phyloP scores from a whole-genome alignment of 2,888 invertebrate species.

The Gymnoscelis rufifasciata region DNA sequence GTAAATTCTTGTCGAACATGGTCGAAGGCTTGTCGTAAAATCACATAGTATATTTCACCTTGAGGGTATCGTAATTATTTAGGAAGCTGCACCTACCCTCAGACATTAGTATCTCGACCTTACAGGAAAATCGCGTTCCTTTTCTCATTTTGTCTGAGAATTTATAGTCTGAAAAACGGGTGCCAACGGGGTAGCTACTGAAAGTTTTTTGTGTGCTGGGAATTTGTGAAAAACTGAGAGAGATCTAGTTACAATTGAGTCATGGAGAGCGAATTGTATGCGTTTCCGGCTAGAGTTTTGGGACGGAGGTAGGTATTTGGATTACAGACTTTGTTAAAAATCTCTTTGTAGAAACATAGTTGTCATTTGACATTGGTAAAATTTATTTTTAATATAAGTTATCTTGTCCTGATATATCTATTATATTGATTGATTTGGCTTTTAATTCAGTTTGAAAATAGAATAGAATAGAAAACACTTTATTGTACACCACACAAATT shows the following conservation, averaged over 20 bases:
- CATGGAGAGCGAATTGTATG: no score
- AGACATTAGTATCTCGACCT: conserved; percentile 38
- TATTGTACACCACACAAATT: no score
- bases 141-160: conserved; percentile 16
- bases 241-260: no score
- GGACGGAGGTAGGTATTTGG: neutral
- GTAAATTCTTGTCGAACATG: conserved; percentile 19
- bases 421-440: no score
- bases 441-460: no score
- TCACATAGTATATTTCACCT: conserved; percentile 37
- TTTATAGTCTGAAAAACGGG: conserved; percentile 5
- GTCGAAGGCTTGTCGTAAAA: conserved; percentile 33
- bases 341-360: no score
- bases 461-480: no score
- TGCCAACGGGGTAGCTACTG: neutral
- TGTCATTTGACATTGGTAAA: no score
- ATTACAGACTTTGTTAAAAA: no score
- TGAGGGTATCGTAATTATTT: conserved; percentile 45
- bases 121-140: conserved; percentile 13
- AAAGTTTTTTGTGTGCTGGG: neutral
- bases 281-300: neutral
- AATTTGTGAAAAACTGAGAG: no score
- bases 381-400: no score
- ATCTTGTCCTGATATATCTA: no score
- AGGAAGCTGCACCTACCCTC: conserved; percentile 32